Conservation (phyloP, 1,140 invertebrate species). For the Archegozetes longisetosus region DNA sequence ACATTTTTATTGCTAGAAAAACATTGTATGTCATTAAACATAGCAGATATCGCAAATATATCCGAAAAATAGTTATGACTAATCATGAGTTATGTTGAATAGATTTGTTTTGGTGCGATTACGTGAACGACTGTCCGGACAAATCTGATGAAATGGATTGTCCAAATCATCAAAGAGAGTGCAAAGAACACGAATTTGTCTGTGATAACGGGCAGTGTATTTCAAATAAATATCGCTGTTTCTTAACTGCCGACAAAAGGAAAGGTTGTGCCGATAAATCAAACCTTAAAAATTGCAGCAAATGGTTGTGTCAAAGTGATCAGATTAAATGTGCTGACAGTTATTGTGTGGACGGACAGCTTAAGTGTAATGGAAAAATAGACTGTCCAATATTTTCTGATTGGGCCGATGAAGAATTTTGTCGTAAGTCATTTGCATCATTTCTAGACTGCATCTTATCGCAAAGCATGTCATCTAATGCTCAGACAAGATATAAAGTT, state of each 20-base stretch:
- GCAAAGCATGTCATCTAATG: neutral
- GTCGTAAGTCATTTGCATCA: conserved; percentile 9
- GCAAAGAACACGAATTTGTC: neutral
- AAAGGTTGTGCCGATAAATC: conserved; percentile 12
- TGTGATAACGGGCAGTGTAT: conserved; percentile 17
- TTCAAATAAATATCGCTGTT: conserved; percentile 4
- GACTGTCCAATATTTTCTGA: conserved; percentile 18
- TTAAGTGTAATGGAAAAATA: conserved; percentile 17
- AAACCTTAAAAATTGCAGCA: conserved; percentile 15
- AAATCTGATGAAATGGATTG: conserved; percentile 31
- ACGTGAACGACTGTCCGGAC: conserved; percentile 32
- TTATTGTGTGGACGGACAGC: conserved; percentile 14
- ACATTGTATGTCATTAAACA: too few species aligned
- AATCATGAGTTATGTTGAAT: conserved; percentile 9
- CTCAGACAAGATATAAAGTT: too few species aligned
- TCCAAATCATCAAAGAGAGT: conserved; percentile 3
- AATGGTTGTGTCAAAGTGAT: conserved; percentile 1
- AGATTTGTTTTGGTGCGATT: conserved; percentile 32
- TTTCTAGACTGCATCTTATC: neutral
- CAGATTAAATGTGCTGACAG: conserved; percentile 1
- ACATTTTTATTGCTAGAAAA: too few species aligned
- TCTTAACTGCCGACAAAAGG: conserved; percentile 8
- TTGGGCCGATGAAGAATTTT: conserved; percentile 20
- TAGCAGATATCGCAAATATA: too few species aligned
- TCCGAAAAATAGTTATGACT: too few species aligned